A percentile compares a stretch with the other conserved stretches of the same genome.
Conservation (phyloP, 2,797 vertebrate species). For the Neosilurus mollespiculum region DNA sequence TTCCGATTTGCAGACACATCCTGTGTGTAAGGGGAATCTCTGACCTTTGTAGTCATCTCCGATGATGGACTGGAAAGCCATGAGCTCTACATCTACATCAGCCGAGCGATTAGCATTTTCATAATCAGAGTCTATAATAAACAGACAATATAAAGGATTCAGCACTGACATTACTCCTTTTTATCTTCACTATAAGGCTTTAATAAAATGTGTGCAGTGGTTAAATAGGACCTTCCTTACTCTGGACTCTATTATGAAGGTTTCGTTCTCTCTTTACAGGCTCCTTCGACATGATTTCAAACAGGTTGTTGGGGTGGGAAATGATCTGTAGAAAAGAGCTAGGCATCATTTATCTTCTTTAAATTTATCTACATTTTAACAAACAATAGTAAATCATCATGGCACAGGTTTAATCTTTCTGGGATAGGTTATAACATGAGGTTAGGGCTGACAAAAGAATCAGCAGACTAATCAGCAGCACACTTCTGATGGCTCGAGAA, state of each 20-base stretch:
- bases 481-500: neutral
- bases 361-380: neutral
- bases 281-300: constrained; percentile 80
- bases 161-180: neutral
- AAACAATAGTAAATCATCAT: neutral
- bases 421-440: neutral
- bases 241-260: constrained; percentile 77
- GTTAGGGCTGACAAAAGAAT: neutral
- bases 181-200: neutral
- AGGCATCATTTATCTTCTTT: neutral
- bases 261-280: constrained; percentile 77
- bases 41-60: constrained; percentile 77
- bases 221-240: constrained; percentile 66
- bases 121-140: constrained; percentile 70
- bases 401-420: neutral
- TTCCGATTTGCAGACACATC: too few species aligned
- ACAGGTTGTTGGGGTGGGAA: constrained; percentile 78
- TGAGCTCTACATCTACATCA: constrained; percentile 77
- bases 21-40: neutral
- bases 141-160: constrained; percentile 14
- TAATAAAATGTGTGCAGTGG: neutral
- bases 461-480: neutral
- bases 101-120: constrained; percentile 73
- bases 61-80: constrained; percentile 79
- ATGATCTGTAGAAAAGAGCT: constrained; percentile 65